phyloP scores from a whole-genome alignment of 2,888 invertebrate genomes.

The Pyrocoelia pectoralis region DNA sequence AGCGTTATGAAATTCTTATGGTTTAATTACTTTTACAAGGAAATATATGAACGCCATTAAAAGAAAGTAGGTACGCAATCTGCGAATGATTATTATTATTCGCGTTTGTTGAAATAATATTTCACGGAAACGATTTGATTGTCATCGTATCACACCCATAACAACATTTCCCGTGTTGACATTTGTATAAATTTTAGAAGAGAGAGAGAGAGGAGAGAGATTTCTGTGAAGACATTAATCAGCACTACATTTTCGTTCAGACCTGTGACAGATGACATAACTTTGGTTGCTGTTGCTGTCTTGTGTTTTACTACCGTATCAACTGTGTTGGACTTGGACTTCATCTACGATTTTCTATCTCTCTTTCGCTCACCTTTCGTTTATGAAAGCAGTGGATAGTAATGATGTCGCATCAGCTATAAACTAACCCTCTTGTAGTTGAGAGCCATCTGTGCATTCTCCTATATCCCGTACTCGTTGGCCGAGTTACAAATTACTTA shows the following conservation, averaged over 20 bases:
- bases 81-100: not conserved
- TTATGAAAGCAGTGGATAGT: not conserved
- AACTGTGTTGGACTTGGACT: constrained; percentile 22
- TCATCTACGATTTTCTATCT: not conserved
- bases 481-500: not conserved
- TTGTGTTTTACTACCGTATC: constrained; percentile 29
- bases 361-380: not conserved
- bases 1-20: constrained; percentile 44
- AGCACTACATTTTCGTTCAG: constrained; percentile 15
- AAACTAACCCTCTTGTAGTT: not conserved
- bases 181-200: not conserved
- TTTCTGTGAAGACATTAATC: constrained; percentile 12
- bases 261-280: constrained; percentile 26
- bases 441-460: not conserved
- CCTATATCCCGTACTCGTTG: not conserved
- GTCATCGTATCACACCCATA: too few relatives aligned
- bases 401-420: not conserved
- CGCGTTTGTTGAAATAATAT: too few relatives aligned
- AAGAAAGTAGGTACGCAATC: constrained; percentile 11
- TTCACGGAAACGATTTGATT: too few relatives aligned
- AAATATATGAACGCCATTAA: constrained; percentile 43
- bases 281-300: constrained; percentile 27
- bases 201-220: too few relatives aligned
- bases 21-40: constrained; percentile 41
- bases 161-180: not conserved